Evolutionary conservation across 1,140 invertebrate species (phyloP).

Genomic region (Galleria mellonella): DNA sequence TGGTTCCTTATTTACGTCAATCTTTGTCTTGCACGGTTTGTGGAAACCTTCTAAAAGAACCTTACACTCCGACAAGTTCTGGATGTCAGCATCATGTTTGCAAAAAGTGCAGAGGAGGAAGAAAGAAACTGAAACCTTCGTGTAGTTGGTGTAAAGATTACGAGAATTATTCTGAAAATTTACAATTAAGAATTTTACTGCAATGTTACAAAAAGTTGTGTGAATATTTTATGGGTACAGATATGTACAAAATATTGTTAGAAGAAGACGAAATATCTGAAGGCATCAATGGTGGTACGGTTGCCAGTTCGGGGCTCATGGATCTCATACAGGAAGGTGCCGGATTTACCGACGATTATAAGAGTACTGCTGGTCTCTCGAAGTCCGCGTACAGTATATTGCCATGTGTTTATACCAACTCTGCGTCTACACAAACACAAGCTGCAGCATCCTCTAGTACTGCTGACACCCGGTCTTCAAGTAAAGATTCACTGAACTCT

Average conservation of each 20-base stretch:
- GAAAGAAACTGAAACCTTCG: conserved; percentile 87
- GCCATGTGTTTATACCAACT: conserved; percentile 83
- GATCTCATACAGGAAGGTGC: conserved; percentile 87
- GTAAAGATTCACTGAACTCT: conserved; percentile 68
- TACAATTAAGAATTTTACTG: conserved; percentile 84
- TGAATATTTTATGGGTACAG: conserved; percentile 84
- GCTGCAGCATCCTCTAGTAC: conserved; percentile 53
- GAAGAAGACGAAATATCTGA: conserved; percentile 70
- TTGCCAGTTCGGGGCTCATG: conserved; percentile 78
- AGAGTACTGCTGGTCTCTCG: conserved; percentile 79
- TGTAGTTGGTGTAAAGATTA: conserved; percentile 92
- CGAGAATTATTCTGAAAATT: conserved; percentile 88
- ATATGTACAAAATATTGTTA: conserved; percentile 79
- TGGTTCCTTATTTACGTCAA: conserved; percentile 89
- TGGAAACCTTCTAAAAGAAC: conserved; percentile 86
- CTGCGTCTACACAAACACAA: conserved; percentile 79
- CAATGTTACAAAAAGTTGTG: conserved; percentile 93
- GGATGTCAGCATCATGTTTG: conserved; percentile 93
- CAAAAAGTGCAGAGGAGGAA: conserved; percentile 84
- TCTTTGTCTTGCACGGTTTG: conserved; percentile 93
- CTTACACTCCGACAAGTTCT: conserved; percentile 86
- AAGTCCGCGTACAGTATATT: conserved; percentile 83
- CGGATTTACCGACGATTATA: conserved; percentile 84
- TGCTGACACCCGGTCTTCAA: conserved; percentile 47
- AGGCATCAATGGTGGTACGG: conserved; percentile 59